phyloP scores from a whole-genome alignment of 2,888 invertebrate species.

The Argyra leucocephala region DNA sequence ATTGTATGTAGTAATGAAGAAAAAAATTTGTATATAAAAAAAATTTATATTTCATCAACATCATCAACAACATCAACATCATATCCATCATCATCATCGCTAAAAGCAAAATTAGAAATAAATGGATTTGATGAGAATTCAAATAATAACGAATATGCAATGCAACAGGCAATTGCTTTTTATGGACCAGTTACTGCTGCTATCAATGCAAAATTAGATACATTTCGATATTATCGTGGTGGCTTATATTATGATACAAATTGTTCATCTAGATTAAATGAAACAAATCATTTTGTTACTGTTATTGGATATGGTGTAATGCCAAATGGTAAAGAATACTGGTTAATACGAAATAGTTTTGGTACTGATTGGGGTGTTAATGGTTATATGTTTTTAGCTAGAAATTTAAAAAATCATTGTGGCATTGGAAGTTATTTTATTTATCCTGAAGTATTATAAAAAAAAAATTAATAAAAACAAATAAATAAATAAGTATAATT shows the following conservation, averaged over 20 bases:
- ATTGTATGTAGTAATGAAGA: not conserved
- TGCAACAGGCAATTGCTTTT: slow-evolving; percentile 17
- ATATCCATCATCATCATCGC: not conserved
- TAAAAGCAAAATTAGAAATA: not conserved
- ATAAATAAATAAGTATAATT: no score
- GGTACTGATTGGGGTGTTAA: slow-evolving; percentile 47
- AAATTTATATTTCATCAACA: not conserved
- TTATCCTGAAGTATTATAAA: not conserved
- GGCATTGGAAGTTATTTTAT: slow-evolving; percentile 51
- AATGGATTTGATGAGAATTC: not conserved
- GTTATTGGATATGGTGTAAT: slow-evolving; percentile 20
- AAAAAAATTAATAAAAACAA: not conserved
- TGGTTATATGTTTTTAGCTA: slow-evolving; percentile 74
- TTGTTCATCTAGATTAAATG: slow-evolving; percentile 11
- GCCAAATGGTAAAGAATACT: slow-evolving; percentile 17
- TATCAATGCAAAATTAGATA: slow-evolving; percentile 15
- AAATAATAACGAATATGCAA: slow-evolving; percentile 16
- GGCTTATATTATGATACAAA: slow-evolving; percentile 19
- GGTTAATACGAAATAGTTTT: slow-evolving; percentile 47
- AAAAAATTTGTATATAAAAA: not conserved
- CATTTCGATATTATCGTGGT: slow-evolving; percentile 15
- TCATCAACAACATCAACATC: not conserved
- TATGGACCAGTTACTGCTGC: slow-evolving; percentile 19
- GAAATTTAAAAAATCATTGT: slow-evolving; percentile 68
- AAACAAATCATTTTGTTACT: slow-evolving; percentile 16